A percentile compares a stretch with the other conserved stretches of the same genome.
Evolutionary conservation across 2,888 invertebrate species (phyloP).

Genomic region (Creontiades dilutus): DNA sequence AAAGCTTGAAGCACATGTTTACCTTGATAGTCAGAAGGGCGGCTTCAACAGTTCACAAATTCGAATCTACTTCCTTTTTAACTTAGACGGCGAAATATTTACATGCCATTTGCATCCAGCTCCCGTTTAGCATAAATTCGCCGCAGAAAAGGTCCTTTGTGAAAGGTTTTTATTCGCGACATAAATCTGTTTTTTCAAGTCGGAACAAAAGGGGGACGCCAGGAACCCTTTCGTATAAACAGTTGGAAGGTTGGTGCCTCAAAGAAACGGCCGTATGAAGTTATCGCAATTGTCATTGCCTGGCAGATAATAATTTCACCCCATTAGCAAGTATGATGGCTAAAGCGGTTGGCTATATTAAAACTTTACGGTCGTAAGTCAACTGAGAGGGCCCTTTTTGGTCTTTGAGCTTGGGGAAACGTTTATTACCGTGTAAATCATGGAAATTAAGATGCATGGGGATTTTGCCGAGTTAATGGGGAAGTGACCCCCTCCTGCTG

Average conservation of each 20-base stretch:
- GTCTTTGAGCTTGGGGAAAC: constrained; percentile 68
- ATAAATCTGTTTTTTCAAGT: constrained; percentile 60
- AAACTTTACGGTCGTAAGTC: constrained; percentile 69
- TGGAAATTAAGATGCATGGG: constrained; percentile 71
- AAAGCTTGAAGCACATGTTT: background rate
- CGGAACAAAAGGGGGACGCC: constrained; percentile 15
- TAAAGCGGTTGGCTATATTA: constrained; percentile 68
- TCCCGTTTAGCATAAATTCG: constrained; percentile 63
- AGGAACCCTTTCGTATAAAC: constrained; percentile 51
- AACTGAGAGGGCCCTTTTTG: constrained; percentile 49
- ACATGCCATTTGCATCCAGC: constrained; percentile 55
- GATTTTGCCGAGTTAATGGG: constrained; percentile 69
- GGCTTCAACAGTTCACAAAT: constrained; percentile 36
- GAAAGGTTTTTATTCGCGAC: constrained; percentile 46
- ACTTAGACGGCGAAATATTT: constrained; percentile 34
- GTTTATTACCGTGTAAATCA: constrained; percentile 71
- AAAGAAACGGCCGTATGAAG: constrained; percentile 62
- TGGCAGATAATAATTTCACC: constrained; percentile 68
- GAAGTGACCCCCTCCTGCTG: constrained; percentile 48
- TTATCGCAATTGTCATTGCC: constrained; percentile 69
- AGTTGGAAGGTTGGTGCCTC: constrained; percentile 20
- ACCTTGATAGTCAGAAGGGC: constrained; percentile 24
- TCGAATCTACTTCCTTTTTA: background rate
- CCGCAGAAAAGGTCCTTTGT: constrained; percentile 12
- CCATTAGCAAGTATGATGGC: constrained; percentile 71